Conservation (phyloP, 2,113 vertebrate genomes). For the Chloropsis cyanopogon region DNA sequence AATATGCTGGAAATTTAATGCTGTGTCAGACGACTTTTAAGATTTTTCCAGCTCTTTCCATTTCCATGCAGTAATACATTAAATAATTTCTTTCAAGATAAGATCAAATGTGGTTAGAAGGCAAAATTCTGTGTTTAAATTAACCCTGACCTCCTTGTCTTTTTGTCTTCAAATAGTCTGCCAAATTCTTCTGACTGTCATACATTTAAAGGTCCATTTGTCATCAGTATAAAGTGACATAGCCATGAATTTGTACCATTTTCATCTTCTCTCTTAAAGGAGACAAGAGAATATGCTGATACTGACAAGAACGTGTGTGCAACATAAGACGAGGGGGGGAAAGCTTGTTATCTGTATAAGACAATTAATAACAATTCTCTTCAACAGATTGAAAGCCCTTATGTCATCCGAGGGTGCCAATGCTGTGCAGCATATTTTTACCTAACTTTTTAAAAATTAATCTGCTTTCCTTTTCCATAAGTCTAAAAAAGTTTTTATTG, state of each 20-base stretch:
- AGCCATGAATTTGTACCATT: not conserved
- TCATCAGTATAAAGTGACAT: not conserved
- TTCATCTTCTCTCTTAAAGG: not conserved
- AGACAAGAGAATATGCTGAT: not conserved
- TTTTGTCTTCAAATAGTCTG: slow-evolving; percentile 18
- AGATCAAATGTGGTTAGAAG: slow-evolving; percentile 3
- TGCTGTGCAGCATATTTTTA: not conserved
- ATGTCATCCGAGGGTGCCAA: not conserved
- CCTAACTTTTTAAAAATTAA: not conserved
- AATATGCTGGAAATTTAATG: slow-evolving; percentile 11
- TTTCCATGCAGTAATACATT: not conserved
- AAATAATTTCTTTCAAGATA: slow-evolving; percentile 29
- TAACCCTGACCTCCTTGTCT: not conserved
- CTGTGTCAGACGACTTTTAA: not conserved
- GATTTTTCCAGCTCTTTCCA: not conserved
- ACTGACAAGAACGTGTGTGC: not conserved
- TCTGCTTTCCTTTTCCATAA: not conserved
- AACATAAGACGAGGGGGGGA: not conserved
- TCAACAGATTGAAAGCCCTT: not conserved
- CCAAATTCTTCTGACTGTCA: not conserved
- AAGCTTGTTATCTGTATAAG: not conserved
- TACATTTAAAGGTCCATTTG: slow-evolving; percentile 5
- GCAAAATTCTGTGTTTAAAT: slow-evolving; percentile 8
- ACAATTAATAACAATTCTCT: not conserved
- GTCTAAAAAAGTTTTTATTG: fast-evolving